These are phyloP conservation scores for Athene noctua DNA, from an alignment of 2,113 vertebrate species.

Conservation along the genomic window DNA sequence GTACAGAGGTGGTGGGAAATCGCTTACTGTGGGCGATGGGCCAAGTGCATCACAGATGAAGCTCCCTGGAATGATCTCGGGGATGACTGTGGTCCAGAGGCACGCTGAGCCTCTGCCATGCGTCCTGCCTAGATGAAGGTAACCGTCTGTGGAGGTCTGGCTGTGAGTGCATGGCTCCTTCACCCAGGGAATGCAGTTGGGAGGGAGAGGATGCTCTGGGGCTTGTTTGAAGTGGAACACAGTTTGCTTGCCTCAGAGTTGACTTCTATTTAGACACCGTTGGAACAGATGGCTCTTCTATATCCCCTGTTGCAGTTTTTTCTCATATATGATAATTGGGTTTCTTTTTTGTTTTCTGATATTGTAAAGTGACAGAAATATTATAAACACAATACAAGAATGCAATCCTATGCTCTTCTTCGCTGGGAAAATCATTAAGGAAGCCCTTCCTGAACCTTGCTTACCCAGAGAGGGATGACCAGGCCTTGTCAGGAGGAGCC, in stretches of 20 bases:
- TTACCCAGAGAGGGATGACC: neutral
- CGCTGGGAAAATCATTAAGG: neutral
- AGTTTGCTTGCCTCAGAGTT: neutral
- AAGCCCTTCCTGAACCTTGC: neutral
- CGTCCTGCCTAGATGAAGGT: neutral
- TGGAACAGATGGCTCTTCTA: conserved; percentile 36
- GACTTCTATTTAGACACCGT: neutral
- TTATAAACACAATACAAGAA: neutral
- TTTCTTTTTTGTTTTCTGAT: neutral
- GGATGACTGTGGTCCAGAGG: neutral
- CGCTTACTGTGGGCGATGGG: accelerated
- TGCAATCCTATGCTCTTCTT: neutral
- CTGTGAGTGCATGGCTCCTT: neutral
- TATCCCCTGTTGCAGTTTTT: neutral
- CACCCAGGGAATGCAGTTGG: neutral
- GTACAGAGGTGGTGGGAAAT: neutral
- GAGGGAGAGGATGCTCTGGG: neutral
- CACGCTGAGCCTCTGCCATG: neutral
- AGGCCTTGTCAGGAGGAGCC: neutral
- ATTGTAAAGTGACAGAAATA: neutral
- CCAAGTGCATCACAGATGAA: neutral
- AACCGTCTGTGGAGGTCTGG: neutral
- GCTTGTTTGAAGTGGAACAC: neutral
- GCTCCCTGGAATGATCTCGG: neutral
- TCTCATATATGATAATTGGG: neutral